These are phyloP conservation scores for Polydrusus tereticollis DNA, from an alignment of 2,888 invertebrate genomes.

Conservation along the genomic window DNA sequence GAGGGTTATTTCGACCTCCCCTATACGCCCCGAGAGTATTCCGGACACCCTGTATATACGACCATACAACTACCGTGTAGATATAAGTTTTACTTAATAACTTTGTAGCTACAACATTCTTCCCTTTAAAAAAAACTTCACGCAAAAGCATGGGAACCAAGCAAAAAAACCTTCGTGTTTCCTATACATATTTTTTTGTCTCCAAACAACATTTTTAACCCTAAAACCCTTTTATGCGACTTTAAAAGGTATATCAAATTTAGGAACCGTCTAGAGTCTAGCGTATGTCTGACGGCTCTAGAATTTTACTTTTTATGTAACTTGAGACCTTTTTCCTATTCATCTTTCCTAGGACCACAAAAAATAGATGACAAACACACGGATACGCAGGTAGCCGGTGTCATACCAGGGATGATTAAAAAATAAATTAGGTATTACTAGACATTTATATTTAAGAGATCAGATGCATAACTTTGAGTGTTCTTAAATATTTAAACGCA, in stretches of 20 bases:
- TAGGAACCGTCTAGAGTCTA: not conserved
- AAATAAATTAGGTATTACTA: too few species aligned
- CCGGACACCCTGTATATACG: not conserved
- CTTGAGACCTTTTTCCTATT: slow-evolving; percentile 1
- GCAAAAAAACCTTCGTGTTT: not conserved
- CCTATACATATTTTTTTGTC: slow-evolving; percentile 5
- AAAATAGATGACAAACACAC: not conserved
- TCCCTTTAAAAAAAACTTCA: not conserved
- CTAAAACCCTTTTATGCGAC: slow-evolving; percentile 3
- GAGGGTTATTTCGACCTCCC: too few species aligned
- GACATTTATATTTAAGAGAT: too few species aligned
- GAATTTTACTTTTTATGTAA: slow-evolving; percentile 7
- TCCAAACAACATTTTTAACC: not conserved
- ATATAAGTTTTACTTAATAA: not conserved
- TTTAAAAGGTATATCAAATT: not conserved
- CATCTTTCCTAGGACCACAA: not conserved
- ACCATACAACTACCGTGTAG: not conserved
- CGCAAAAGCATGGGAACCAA: not conserved
- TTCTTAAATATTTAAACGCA: too few species aligned
- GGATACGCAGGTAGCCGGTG: not conserved
- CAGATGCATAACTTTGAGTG: too few species aligned
- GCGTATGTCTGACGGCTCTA: slow-evolving; percentile 7
- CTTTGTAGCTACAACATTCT: not conserved
- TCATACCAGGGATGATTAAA: too few species aligned
- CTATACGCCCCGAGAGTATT: too few species aligned